Conservation (phyloP, 1,140 invertebrate genomes). For the Whitmania pigra region DNA sequence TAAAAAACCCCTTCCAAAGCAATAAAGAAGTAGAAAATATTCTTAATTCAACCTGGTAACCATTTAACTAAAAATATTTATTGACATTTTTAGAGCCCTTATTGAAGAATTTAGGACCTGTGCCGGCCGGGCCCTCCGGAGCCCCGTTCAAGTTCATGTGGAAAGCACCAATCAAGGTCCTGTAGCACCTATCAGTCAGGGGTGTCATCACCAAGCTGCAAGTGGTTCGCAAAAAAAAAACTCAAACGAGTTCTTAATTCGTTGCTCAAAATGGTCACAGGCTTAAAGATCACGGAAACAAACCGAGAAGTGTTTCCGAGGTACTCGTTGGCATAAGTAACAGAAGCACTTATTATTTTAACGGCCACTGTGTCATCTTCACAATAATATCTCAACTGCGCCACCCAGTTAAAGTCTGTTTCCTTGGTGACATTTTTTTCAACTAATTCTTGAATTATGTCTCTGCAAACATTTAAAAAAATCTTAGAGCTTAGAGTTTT, state of each 20-base stretch:
- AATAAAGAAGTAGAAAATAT: too few relatives aligned
- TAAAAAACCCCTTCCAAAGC: too few relatives aligned
- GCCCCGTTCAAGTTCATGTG: slow-evolving; percentile 44
- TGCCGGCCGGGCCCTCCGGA: slow-evolving; percentile 44
- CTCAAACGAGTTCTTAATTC: not conserved
- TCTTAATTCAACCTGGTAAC: too few relatives aligned
- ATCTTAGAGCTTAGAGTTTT: too few relatives aligned
- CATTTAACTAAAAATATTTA: too few relatives aligned
- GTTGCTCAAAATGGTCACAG: not conserved
- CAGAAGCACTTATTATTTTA: slow-evolving; percentile 41
- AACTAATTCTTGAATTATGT: slow-evolving; percentile 33
- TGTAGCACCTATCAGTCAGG: slow-evolving; percentile 41
- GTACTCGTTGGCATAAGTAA: slow-evolving; percentile 44
- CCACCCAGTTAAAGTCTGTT: slow-evolving; percentile 44
- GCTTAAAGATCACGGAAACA: not conserved
- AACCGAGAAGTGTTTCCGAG: slow-evolving; percentile 37
- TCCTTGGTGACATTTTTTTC: slow-evolving; percentile 39
- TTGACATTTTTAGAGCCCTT: too few relatives aligned
- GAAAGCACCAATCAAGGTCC: slow-evolving; percentile 40
- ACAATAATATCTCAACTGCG: slow-evolving; percentile 44
- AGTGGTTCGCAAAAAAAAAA: not conserved
- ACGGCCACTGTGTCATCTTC: slow-evolving; percentile 38
- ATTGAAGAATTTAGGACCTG: slow-evolving; percentile 25
- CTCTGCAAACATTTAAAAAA: slow-evolving; percentile 7
- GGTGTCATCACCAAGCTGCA: slow-evolving; percentile 43